Percentiles rank a stretch among this genome's conserved stretches.
These are phyloP conservation scores for Tetanocera ferruginea DNA, from an alignment of 2,888 invertebrate species.

Conservation along the genomic window DNA sequence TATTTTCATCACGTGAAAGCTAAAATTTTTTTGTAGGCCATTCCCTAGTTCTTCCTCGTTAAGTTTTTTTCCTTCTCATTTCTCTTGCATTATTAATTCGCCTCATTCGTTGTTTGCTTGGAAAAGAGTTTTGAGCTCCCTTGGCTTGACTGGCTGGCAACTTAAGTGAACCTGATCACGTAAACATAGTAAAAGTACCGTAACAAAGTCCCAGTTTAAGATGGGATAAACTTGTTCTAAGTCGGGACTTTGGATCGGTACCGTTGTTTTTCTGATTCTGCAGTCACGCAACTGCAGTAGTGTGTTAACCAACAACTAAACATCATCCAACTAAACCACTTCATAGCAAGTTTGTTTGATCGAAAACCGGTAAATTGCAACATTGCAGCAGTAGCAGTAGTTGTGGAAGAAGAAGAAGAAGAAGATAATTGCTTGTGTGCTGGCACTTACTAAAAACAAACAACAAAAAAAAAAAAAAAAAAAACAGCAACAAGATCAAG, in stretches of 20 bases:
- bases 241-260: conserved; percentile 8
- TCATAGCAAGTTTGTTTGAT: neutral
- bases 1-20: conserved; percentile 15
- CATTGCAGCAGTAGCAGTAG: conserved; percentile 38
- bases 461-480: neutral
- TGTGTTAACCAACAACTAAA: neutral
- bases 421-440: neutral
- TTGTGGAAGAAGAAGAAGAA: neutral
- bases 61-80: neutral
- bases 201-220: conserved; percentile 69
- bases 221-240: conserved; percentile 61
- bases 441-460: neutral
- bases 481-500: neutral
- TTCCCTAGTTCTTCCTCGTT: neutral
- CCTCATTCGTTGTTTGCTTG: neutral
- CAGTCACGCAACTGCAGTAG: conserved; percentile 50
- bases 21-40: neutral
- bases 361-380: conserved; percentile 34
- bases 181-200: conserved; percentile 65
- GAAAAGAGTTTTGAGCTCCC: neutral
- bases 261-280: conserved; percentile 50
- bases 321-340: neutral
- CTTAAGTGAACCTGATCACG: conserved; percentile 39
- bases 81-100: neutral
- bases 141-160: neutral